Evolutionary conservation across 30 jellyfish, hydroid and myxozoan species (phyloP).

Genomic region (Cassiopea xamachana): DNA sequence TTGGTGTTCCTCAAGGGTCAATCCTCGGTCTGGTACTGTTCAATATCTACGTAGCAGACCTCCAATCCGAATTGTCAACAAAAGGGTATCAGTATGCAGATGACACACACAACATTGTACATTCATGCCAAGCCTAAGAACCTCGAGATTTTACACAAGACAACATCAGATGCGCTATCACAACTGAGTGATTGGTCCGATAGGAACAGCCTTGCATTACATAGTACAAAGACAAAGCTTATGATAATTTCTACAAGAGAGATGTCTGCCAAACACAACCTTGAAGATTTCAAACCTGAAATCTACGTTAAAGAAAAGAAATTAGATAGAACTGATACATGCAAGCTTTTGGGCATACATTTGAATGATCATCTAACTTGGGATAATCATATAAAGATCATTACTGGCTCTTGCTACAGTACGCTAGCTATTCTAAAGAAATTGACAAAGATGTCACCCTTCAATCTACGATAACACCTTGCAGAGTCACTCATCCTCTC

Average conservation of each 20-base stretch:
- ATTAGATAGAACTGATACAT: slow-evolving; percentile 33
- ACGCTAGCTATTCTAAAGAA: slow-evolving; percentile 60
- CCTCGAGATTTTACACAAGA: slow-evolving; percentile 13
- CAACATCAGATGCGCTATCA: slow-evolving; percentile 46
- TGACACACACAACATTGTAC: slow-evolving; percentile 62
- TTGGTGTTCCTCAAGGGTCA: slow-evolving; percentile 82
- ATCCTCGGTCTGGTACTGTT: slow-evolving; percentile 67
- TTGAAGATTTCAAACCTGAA: slow-evolving; percentile 23
- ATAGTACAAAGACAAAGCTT: slow-evolving; percentile 58
- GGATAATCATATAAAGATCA: slow-evolving; percentile 45
- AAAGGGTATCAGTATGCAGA: slow-evolving; percentile 62
- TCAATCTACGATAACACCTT: slow-evolving; percentile 63
- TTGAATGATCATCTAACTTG: slow-evolving; percentile 41
- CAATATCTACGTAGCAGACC: slow-evolving; percentile 65
- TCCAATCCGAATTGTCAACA: slow-evolving; percentile 37
- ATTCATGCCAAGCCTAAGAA: slow-evolving; percentile 61
- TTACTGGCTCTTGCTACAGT: slow-evolving; percentile 56
- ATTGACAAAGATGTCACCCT: slow-evolving; percentile 49
- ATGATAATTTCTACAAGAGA: slow-evolving; percentile 45
- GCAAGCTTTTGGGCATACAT: slow-evolving; percentile 44
- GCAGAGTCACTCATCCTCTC: slow-evolving; percentile 69
- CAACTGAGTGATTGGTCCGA: slow-evolving; percentile 55
- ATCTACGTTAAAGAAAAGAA: slow-evolving; percentile 37
- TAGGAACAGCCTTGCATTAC: slow-evolving; percentile 64
- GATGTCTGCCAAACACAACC: slow-evolving; percentile 63